A percentile compares a stretch with the other conserved stretches of the same genome.
Evolutionary conservation across 2,888 invertebrate genomes (phyloP).

Genomic region (Philhelius pedissequus): DNA sequence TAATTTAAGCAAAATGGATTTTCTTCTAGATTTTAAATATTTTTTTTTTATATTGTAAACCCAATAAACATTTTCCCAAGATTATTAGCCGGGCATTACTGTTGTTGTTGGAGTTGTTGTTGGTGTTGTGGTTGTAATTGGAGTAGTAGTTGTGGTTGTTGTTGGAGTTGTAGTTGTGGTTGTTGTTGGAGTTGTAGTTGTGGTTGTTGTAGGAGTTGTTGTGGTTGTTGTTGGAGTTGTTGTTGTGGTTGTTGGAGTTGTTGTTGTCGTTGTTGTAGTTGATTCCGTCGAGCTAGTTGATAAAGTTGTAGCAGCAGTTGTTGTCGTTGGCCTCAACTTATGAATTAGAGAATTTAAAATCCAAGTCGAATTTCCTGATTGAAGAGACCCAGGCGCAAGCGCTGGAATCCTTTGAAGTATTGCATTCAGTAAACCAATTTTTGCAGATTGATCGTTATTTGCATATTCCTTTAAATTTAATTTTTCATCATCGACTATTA

Average conservation of each 20-base stretch:
- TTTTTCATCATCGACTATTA: not conserved
- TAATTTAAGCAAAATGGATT: too few relatives aligned
- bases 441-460: not conserved
- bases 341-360: not conserved
- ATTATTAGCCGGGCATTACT: too few relatives aligned
- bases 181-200: not conserved
- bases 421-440: not conserved
- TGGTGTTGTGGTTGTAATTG: too few relatives aligned
- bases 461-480: not conserved
- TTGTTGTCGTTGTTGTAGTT: slow-evolving; percentile 3
- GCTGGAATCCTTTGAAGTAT: not conserved
- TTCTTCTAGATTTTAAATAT: too few relatives aligned
- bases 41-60: too few relatives aligned
- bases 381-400: not conserved
- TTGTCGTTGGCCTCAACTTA: not conserved
- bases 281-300: slow-evolving; percentile 48
- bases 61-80: too few relatives aligned
- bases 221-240: slow-evolving; percentile 7
- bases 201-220: slow-evolving; percentile 25
- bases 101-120: too few relatives aligned
- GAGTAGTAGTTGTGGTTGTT: not conserved
- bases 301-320: slow-evolving; percentile 15
- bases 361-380: not conserved
- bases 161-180: not conserved
- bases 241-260: not conserved